Percentiles rank a stretch among this genome's conserved stretches.
These are phyloP conservation scores for Capitulum mitella DNA, from an alignment of 2,888 invertebrate species.

Conservation along the genomic window DNA sequence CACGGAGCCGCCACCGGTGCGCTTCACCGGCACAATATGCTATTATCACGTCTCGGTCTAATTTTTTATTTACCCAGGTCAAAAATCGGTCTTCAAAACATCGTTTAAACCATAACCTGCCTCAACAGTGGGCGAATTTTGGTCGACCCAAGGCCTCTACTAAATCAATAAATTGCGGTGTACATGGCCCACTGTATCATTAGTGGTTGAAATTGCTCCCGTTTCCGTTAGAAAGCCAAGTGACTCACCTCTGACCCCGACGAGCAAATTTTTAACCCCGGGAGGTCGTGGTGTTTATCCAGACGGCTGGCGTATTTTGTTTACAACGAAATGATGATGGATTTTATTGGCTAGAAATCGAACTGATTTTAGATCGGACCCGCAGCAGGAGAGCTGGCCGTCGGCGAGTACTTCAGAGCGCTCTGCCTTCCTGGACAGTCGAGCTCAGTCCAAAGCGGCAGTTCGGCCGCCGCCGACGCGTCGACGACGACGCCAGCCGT, in stretches of 20 bases:
- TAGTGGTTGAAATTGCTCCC: conserved; percentile 18
- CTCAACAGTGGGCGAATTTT: conserved; percentile 20
- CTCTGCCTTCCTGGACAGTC: neutral
- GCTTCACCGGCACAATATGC: conserved; percentile 13
- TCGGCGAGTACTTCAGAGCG: neutral
- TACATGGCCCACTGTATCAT: conserved; percentile 3
- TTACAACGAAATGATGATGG: conserved; percentile 21
- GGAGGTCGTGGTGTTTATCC: neutral
- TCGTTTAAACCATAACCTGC: conserved; percentile 24
- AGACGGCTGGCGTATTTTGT: neutral
- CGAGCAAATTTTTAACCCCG: neutral
- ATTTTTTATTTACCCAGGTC: conserved; percentile 24
- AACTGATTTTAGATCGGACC: neutral
- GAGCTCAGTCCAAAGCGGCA: no score
- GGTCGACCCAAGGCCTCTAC: conserved; percentile 1
- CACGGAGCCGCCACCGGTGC: neutral
- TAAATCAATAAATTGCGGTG: conserved; percentile 21
- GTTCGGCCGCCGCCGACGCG: no score
- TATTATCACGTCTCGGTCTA: conserved; percentile 12
- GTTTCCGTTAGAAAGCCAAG: conserved; percentile 20
- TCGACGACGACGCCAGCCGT: no score
- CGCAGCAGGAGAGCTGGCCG: neutral
- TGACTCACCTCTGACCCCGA: conserved; percentile 5
- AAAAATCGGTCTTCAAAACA: conserved; percentile 20
- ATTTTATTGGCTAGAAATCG: conserved; percentile 22